These are phyloP conservation scores for Dipus sagitta DNA, from an alignment of 2,797 vertebrate genomes.

Conservation along the genomic window DNA sequence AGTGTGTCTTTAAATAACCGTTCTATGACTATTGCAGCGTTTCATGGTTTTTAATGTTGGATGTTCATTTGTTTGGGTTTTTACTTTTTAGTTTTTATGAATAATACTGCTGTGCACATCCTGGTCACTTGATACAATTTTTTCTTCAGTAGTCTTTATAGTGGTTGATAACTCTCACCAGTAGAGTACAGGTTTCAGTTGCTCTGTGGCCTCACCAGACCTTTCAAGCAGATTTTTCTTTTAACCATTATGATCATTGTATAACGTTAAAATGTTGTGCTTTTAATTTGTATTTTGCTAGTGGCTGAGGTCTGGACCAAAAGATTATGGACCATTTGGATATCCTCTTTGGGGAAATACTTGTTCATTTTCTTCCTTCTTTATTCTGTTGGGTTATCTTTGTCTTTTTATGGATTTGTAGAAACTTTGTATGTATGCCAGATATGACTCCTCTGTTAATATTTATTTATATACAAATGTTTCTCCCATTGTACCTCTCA, in stretches of 20 bases:
- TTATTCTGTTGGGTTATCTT: constrained; percentile 22
- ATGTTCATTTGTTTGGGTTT: constrained; percentile 23
- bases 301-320: background rate
- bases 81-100: constrained; percentile 27
- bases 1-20: background rate
- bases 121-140: background rate
- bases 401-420: background rate
- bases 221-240: constrained; percentile 26
- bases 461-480: background rate
- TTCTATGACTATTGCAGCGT: background rate
- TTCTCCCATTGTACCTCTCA: background rate
- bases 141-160: background rate
- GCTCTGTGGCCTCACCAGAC: background rate
- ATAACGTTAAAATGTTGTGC: background rate
- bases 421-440: background rate
- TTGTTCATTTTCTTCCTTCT: constrained; percentile 13
- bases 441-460: background rate
- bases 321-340: constrained; percentile 28
- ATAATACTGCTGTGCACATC: background rate
- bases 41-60: constrained; percentile 33
- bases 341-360: constrained; percentile 17
- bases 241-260: background rate
- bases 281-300: constrained; percentile 14
- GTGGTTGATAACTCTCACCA: background rate
- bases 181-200: background rate